Percentiles rank a stretch among this genome's conserved stretches.
Conservation (phyloP, 2,113 vertebrate species). For the Notarius quadriscutis region DNA sequence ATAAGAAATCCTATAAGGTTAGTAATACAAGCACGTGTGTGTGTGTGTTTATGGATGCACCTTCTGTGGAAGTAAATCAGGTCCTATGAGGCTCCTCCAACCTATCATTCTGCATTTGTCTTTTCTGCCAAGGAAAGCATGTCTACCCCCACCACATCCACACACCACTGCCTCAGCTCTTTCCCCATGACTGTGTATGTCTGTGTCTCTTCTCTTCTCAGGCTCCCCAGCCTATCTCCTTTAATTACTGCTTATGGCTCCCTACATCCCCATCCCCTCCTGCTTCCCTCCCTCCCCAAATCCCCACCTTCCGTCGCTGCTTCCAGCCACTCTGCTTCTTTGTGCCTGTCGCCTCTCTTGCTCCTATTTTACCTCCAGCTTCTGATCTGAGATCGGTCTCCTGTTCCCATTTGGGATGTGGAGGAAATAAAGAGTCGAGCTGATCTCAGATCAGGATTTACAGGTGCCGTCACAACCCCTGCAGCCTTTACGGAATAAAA, state of each 20-base stretch:
- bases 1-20: constrained; percentile 22
- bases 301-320: constrained; percentile 49
- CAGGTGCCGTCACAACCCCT: constrained; percentile 4
- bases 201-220: constrained; percentile 49
- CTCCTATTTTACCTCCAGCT: constrained; percentile 21
- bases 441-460: constrained; percentile 37
- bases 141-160: constrained; percentile 42
- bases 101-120: constrained; percentile 59
- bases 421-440: constrained; percentile 25
- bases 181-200: constrained; percentile 45
- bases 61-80: constrained; percentile 29
- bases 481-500: constrained; percentile 30
- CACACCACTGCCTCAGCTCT: constrained; percentile 48
- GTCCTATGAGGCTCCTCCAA: constrained; percentile 55
- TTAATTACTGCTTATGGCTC: constrained; percentile 57
- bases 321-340: constrained; percentile 44
- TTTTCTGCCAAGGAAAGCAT: constrained; percentile 52
- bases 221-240: constrained; percentile 55
- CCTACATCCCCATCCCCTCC: constrained; percentile 30
- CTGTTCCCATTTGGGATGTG: constrained; percentile 22
- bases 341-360: constrained; percentile 33
- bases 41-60: not conserved
- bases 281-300: constrained; percentile 35
- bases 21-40: constrained; percentile 14
- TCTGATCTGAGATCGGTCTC: constrained; percentile 41